Base-by-base conservation (phyloP, 2,888 invertebrate species). In the Cheilosia impressa region DNA sequence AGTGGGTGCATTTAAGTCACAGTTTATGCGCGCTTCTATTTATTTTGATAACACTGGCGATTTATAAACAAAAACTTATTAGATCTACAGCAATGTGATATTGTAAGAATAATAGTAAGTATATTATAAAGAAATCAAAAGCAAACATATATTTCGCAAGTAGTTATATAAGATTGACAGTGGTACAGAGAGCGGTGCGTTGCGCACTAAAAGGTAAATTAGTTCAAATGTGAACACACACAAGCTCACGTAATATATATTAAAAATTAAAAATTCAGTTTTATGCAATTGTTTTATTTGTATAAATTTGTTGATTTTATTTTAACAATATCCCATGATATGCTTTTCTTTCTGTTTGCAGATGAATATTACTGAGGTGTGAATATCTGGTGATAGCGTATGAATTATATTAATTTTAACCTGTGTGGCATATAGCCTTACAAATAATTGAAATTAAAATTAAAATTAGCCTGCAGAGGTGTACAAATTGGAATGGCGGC, bases 351-450 rank as follows among this genome's bases (percentile, higher is more conserved):
- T 52, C 66, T 68, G 17, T 71, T 78, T 78, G 1, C 83, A 84
- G 83, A 69, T 75, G 83, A 84, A 84, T 84, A 84, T 75, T 84
- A 84, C 73, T 84, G 69, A 84, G 60, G 66, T 75, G 66, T 75
- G 79, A 66, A 47, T 58, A 75, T 65, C 73, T 75, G 79, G 69
- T 79, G 83, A 79, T 84, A 84, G 79, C 57, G 45, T 75, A 69
- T 79, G 69, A 84, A 79, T 84, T 84, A 84, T 84, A 84, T 84
- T 84, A 84, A 84, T 84, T 84, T 84, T 79, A 73, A 79, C 69
- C 57, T 58, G 73, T 63, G 73, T 84, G 79, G 65, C 69, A 69
- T 68, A 66, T 34, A 62, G 72, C 62, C 66, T 57, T 63, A 52
- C 41, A 57, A 73, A n/a, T 19, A 43, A 47, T 50, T 22, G 38